Evolutionary conservation across 2,113 vertebrate species (phyloP).

Genomic region (Pterophyllum scalare): DNA sequence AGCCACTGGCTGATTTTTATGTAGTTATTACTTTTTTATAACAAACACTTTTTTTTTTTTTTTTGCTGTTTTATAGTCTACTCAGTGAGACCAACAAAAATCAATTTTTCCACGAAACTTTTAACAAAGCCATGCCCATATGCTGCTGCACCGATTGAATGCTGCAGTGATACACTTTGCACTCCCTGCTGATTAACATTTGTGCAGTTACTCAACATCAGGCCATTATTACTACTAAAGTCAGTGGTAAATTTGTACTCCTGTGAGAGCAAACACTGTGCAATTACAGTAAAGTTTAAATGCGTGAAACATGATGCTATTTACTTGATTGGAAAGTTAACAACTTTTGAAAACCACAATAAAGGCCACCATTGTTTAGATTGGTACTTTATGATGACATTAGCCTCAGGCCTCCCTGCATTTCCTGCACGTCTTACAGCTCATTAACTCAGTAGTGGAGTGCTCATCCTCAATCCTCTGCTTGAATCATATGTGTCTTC

Average conservation of each 20-base stretch:
- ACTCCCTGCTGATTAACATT: constrained; percentile 7
- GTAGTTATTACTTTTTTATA: too few relatives aligned
- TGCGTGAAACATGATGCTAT: constrained; percentile 18
- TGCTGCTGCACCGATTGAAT: background rate
- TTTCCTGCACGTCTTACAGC: background rate
- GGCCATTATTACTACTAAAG: background rate
- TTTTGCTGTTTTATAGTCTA: background rate
- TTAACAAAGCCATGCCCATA: background rate
- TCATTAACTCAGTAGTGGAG: background rate
- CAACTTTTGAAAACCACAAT: background rate
- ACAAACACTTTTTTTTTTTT: too few relatives aligned
- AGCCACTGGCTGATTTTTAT: too few relatives aligned
- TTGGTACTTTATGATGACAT: constrained; percentile 8
- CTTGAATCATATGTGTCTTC: constrained; percentile 8
- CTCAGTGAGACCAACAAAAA: background rate
- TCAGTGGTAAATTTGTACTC: background rate
- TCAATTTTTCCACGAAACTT: background rate
- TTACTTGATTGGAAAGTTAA: constrained; percentile 30
- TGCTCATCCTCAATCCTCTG: background rate
- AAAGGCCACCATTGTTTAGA: constrained; percentile 2
- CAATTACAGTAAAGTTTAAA: constrained; percentile 27
- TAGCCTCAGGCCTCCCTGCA: background rate
- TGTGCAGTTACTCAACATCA: constrained; percentile 1
- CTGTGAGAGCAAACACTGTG: constrained; percentile 4
- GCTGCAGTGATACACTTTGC: background rate